These are phyloP conservation scores for Leptodactylus fuscus DNA, from an alignment of 2,113 vertebrate species.

Conservation along the genomic window DNA sequence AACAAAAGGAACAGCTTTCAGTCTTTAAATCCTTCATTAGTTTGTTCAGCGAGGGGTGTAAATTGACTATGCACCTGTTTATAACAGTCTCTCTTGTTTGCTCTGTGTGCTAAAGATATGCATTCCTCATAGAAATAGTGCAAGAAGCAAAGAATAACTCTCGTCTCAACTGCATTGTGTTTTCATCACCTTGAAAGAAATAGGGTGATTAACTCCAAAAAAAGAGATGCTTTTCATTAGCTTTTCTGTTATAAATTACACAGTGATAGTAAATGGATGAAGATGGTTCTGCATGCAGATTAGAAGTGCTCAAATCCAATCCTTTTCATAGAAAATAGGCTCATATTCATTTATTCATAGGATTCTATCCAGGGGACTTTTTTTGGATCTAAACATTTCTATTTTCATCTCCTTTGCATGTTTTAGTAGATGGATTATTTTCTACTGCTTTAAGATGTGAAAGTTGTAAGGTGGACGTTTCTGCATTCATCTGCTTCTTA, in stretches of 20 bases:
- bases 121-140: constrained; percentile 28
- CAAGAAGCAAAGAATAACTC: constrained; percentile 41
- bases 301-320: background rate
- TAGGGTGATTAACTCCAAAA: constrained; percentile 50
- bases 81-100: constrained; percentile 50
- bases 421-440: constrained; percentile 3
- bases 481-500: background rate
- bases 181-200: constrained; percentile 56
- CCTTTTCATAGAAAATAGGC: background rate
- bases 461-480: background rate
- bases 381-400: background rate
- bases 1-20: constrained; percentile 55
- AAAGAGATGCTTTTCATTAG: constrained; percentile 53
- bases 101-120: constrained; percentile 51
- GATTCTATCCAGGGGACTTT: background rate
- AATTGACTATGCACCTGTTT: constrained; percentile 59
- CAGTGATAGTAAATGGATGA: constrained; percentile 17
- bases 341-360: constrained; percentile 12
- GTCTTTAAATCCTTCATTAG: constrained; percentile 54
- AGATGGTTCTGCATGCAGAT: constrained; percentile 7
- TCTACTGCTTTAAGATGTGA: background rate
- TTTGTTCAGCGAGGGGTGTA: constrained; percentile 51
- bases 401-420: background rate
- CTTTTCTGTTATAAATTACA: constrained; percentile 50
- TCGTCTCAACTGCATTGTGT: constrained; percentile 42